Evolutionary conservation across 1,140 invertebrate genomes (phyloP).

Genomic region (Drosophila mauritiana): DNA sequence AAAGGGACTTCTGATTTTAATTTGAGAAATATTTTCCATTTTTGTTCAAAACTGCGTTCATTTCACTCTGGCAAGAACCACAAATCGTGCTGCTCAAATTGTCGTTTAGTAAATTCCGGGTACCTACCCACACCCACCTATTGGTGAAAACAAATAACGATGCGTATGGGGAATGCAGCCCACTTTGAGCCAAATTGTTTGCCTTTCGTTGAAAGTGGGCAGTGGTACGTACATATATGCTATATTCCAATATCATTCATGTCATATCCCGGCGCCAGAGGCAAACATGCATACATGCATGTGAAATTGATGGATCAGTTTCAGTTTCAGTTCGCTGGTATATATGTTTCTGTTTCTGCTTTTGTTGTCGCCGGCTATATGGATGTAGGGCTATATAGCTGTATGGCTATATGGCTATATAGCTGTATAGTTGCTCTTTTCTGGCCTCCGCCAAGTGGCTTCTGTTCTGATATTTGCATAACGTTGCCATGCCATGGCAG

Average conservation of each 20-base stretch:
- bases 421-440: neutral
- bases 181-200: constrained; percentile 12
- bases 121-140: no score
- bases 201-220: neutral
- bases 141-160: neutral
- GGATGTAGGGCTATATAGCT: no score
- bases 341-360: neutral
- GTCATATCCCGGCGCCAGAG: neutral
- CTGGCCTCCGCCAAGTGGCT: constrained; percentile 6
- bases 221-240: neutral
- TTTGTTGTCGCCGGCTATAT: neutral
- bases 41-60: no score
- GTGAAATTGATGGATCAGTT: constrained; percentile 10
- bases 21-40: neutral
- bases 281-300: constrained; percentile 6
- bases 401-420: no score
- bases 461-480: constrained; percentile 12
- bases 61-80: no score
- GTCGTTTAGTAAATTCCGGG: neutral
- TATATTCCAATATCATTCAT: constrained; percentile 1
- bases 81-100: neutral
- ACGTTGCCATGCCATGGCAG: constrained; percentile 3
- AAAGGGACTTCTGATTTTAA: neutral
- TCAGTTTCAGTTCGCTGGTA: constrained; percentile 4
- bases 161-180: neutral